Evolutionary conservation across 2,113 vertebrate genomes (phyloP).

Genomic region (Burhinus oedicnemus): DNA sequence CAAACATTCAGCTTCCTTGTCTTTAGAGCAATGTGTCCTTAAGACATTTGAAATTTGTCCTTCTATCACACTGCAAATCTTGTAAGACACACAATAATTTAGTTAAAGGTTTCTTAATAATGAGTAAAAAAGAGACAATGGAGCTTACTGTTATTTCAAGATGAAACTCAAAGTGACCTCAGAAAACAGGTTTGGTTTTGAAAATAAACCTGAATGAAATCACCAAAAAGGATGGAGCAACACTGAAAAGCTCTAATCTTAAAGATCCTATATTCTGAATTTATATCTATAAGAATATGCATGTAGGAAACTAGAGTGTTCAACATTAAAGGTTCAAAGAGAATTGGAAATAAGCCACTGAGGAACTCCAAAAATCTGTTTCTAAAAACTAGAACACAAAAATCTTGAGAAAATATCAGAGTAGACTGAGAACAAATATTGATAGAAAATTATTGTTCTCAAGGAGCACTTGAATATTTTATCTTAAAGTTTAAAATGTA

Average conservation of each 20-base stretch:
- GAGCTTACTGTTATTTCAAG: not conserved
- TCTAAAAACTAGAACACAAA: not conserved
- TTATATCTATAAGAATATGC: not conserved
- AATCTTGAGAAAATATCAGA: not conserved
- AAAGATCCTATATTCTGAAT: not conserved
- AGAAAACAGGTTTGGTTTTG: not conserved
- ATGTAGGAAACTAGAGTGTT: not conserved
- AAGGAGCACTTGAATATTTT: not conserved
- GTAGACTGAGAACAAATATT: not conserved
- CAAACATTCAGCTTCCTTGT: not conserved
- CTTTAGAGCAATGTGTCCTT: not conserved
- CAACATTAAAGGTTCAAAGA: not conserved
- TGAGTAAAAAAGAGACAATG: not conserved
- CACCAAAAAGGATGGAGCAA: not conserved
- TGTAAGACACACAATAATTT: not conserved
- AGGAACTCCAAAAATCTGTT: not conserved
- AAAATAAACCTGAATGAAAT: not conserved
- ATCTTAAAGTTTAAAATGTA: not conserved
- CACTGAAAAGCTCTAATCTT: not conserved
- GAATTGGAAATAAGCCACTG: not conserved
- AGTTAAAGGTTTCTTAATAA: not conserved
- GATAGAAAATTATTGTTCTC: not conserved
- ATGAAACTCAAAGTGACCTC: not conserved
- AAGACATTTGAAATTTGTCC: not conserved
- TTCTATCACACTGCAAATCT: not conserved